Percentiles rank a stretch among this genome's conserved stretches.
Conservation (phyloP, 2,888 invertebrate species). For the Resseliella maxima region DNA sequence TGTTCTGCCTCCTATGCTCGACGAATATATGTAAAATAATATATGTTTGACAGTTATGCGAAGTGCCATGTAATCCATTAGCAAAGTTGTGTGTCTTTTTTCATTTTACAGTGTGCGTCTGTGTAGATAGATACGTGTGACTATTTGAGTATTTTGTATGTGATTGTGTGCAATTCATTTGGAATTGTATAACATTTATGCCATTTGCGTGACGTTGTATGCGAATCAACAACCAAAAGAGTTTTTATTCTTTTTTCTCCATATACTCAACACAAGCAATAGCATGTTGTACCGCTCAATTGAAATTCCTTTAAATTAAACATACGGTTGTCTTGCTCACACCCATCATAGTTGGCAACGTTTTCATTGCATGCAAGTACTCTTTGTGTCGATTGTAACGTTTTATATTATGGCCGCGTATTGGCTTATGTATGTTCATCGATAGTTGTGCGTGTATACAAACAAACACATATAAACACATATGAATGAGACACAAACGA, state of each 20-base stretch:
- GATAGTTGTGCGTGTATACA: not conserved
- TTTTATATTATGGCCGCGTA: constrained; percentile 5
- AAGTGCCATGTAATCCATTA: constrained; percentile 54
- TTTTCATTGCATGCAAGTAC: not conserved
- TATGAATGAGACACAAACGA: too few relatives aligned
- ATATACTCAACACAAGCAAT: too few relatives aligned
- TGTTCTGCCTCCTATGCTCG: constrained; percentile 44
- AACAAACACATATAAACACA: too few relatives aligned
- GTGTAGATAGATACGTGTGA: not conserved
- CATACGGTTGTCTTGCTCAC: not conserved
- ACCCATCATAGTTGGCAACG: not conserved
- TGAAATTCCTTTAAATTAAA: constrained; percentile 12
- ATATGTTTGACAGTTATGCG: constrained; percentile 39
- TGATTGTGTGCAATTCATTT: not conserved
- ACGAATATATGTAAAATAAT: constrained; percentile 20
- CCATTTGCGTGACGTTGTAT: constrained; percentile 29
- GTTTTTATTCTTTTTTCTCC: too few relatives aligned
- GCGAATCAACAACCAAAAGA: not conserved
- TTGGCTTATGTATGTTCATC: not conserved
- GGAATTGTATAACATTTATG: constrained; percentile 33
- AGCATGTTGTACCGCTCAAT: constrained; percentile 48
- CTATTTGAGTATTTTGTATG: not conserved
- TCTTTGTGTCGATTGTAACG: not conserved
- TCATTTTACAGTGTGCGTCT: not conserved
- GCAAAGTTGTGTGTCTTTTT: too few relatives aligned